A percentile compares a stretch with the other conserved stretches of the same genome.
Conservation (phyloP, 2,113 vertebrate genomes). For the Apaloderma vittatum region DNA sequence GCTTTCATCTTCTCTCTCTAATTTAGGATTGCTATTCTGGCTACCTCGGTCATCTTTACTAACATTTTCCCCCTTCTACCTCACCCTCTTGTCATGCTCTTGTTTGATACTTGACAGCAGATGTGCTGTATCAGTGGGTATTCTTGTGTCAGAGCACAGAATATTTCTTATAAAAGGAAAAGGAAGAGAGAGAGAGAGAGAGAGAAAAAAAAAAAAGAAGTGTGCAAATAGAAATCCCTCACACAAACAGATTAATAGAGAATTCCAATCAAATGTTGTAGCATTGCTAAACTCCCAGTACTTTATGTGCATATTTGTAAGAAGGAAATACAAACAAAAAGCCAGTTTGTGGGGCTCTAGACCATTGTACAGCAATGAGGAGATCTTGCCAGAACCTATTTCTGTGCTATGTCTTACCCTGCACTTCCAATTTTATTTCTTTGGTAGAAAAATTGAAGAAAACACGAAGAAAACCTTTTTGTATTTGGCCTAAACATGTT, state of each 20-base stretch:
- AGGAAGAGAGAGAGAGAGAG: not conserved
- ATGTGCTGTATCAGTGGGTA: not conserved
- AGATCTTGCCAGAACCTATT: not conserved
- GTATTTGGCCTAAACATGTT: not conserved
- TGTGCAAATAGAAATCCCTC: not conserved
- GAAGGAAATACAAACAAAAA: not conserved
- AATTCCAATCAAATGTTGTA: not conserved
- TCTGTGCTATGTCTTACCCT: not conserved
- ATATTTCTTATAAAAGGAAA: not conserved
- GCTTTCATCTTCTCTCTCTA: not conserved
- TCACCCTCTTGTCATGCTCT: not conserved
- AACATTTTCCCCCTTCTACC: not conserved
- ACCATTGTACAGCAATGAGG: not conserved
- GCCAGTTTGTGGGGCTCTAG: not conserved
- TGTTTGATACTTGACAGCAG: not conserved
- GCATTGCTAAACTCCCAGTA: not conserved
- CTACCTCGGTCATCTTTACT: not conserved
- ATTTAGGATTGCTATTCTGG: not conserved
- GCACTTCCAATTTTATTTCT: not conserved
- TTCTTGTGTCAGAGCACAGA: not conserved
- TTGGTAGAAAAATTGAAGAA: not conserved
- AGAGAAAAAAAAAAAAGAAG: too few relatives aligned
- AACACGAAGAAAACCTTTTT: not conserved
- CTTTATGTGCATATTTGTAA: not conserved
- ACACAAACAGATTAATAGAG: not conserved